These are phyloP conservation scores for Heloderma charlesbogerti DNA, from an alignment of 2,113 vertebrate species.

Conservation along the genomic window DNA sequence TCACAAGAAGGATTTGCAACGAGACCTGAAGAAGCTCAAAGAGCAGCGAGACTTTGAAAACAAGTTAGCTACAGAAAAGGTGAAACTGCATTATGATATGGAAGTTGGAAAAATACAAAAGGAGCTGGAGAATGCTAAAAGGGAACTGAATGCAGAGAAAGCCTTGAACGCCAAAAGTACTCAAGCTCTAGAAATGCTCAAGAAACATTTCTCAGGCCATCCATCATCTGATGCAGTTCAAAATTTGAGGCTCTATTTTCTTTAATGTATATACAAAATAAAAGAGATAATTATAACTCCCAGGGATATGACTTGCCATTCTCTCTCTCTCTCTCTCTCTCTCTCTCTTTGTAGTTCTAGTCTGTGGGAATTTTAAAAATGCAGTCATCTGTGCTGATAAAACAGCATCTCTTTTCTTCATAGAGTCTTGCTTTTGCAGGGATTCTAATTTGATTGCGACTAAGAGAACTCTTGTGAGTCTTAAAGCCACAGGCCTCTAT, in stretches of 20 bases:
- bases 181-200: slow-evolving; percentile 52
- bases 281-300: neutral
- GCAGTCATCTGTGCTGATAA: slow-evolving; percentile 19
- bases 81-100: slow-evolving; percentile 10
- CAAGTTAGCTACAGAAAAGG: slow-evolving; percentile 30
- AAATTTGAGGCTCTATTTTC: neutral
- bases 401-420: neutral
- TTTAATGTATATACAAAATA: neutral
- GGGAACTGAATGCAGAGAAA: slow-evolving; percentile 59
- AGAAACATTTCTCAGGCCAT: slow-evolving; percentile 29
- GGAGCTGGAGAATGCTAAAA: slow-evolving; percentile 37
- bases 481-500: neutral
- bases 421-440: neutral
- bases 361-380: slow-evolving; percentile 16
- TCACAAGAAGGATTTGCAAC: slow-evolving; percentile 61
- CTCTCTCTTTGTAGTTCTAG: neutral
- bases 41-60: slow-evolving; percentile 41
- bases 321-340: rapidly evolving
- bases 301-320: rapidly evolving
- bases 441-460: neutral
- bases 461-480: neutral
- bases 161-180: slow-evolving; percentile 37
- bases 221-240: neutral
- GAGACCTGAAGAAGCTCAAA: slow-evolving; percentile 47
- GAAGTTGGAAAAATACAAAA: slow-evolving; percentile 54